These are phyloP conservation scores for Dendrocincla fuliginosa DNA, from an alignment of 2,797 vertebrate genomes.

Conservation along the genomic window DNA sequence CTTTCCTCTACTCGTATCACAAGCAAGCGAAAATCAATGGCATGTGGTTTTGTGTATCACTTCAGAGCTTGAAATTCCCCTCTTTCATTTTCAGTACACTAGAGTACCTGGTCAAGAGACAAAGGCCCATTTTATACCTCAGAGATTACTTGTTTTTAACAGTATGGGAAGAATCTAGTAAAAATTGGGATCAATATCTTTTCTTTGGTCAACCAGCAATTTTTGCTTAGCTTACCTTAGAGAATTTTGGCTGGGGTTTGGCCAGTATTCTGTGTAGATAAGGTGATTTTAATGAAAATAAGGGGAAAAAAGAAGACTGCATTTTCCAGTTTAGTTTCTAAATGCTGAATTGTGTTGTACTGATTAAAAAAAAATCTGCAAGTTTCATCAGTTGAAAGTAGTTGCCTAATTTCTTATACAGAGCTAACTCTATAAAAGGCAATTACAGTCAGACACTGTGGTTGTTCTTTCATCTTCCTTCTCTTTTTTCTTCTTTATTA, in stretches of 20 bases:
- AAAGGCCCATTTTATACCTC: neutral
- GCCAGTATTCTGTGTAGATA: neutral
- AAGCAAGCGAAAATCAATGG: neutral
- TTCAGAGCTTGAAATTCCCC: neutral
- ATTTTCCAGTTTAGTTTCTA: neutral
- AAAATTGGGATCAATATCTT: neutral
- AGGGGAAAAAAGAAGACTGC: neutral
- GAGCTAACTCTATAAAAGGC: slow-evolving; percentile 54
- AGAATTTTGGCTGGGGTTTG: neutral
- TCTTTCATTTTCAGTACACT: neutral
- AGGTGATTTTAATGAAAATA: neutral
- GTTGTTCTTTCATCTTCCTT: slow-evolving; percentile 57
- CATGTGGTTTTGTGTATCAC: neutral
- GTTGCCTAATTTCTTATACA: slow-evolving; percentile 50
- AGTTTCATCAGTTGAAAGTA: neutral
- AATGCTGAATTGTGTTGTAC: neutral
- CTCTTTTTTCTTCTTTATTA: slow-evolving; percentile 26
- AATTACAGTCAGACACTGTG: slow-evolving; percentile 43
- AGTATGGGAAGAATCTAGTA: neutral
- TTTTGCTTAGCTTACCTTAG: neutral
- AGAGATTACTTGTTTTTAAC: neutral
- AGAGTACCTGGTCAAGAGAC: neutral
- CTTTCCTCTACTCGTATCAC: neutral
- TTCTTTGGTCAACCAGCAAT: neutral
- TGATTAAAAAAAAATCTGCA: neutral